These are phyloP conservation scores for Andrena praecox DNA, from an alignment of 2,888 invertebrate genomes.

Conservation along the genomic window DNA sequence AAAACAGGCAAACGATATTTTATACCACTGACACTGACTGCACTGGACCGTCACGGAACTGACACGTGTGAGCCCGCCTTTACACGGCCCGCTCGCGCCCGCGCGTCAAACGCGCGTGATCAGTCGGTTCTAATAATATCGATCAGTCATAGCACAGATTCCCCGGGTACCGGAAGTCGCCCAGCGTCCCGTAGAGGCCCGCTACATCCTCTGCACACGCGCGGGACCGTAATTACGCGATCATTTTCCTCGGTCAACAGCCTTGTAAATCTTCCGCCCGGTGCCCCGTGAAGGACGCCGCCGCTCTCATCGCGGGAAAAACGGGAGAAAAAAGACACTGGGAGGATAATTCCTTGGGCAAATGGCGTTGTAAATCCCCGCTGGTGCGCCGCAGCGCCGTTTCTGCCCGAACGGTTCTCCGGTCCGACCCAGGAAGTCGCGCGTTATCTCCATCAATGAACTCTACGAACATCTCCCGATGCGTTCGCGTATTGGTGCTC, in stretches of 20 bases:
- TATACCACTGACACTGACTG: too few relatives aligned
- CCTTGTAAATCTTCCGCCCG: slow-evolving; percentile 70
- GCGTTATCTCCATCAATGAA: slow-evolving; percentile 54
- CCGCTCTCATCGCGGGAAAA: slow-evolving; percentile 29
- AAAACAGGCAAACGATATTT: too few relatives aligned
- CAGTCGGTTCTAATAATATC: slow-evolving; percentile 40
- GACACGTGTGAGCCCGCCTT: too few relatives aligned
- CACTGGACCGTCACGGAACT: too few relatives aligned
- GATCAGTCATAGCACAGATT: slow-evolving; percentile 51
- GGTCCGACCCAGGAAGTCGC: slow-evolving; percentile 53
- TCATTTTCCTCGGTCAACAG: slow-evolving; percentile 71
- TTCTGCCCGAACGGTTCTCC: slow-evolving; percentile 43
- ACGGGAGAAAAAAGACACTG: slow-evolving; percentile 40
- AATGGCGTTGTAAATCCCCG: slow-evolving; percentile 61
- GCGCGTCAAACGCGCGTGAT: not conserved
- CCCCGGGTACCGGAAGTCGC: slow-evolving; percentile 64
- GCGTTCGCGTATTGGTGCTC: slow-evolving; percentile 24
- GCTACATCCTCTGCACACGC: slow-evolving; percentile 64
- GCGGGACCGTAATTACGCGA: slow-evolving; percentile 68
- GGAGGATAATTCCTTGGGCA: slow-evolving; percentile 56
- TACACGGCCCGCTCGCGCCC: not conserved
- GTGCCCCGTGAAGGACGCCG: slow-evolving; percentile 56
- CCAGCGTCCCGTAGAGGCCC: slow-evolving; percentile 53
- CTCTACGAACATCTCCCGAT: slow-evolving; percentile 21
- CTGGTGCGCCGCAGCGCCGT: slow-evolving; percentile 33